Evolutionary conservation across 2,888 invertebrate species (phyloP), one percentile per base, ranked within the genome.

Genomic region (Cryptophagus acutangulus): DNA sequence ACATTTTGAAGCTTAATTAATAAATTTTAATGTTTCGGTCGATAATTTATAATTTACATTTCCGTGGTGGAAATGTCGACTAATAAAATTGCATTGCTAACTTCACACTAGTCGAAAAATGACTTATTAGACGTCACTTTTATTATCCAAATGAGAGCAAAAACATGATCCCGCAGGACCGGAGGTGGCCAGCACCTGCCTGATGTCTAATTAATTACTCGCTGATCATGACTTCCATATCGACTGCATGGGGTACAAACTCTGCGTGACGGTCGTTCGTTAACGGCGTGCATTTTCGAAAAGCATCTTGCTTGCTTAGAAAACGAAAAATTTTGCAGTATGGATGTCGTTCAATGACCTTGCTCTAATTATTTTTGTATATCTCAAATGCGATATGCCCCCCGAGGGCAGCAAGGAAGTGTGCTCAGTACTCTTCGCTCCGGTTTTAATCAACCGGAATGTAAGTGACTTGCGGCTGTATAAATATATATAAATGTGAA

Each of bases 171-270:
- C n/a, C n/a, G 43, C 39, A 13, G 20, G 20, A 5, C 52, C 40
- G 40, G 40, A 54, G 53, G 56, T 51, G 53, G 48, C 45, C 56
- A 52, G 57, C 58, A 59, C 57, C 59, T 59, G 59, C 56, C 51
- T 52, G 52, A 52, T 51, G 52, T 40, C 50, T 58, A 58, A 59
- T 59, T 59, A 59, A 59, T 59, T 59, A 58, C 48, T 26, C 42
- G 46, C 41, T 44, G 53, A 51, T 57, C 58, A 57, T 58, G 57
- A 54, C 55, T 58, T 53, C 55, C 51, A 56, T 50, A 49, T 51
- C 50, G 51, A 41, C 49, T 50, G 48, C 52, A 49, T 50, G 52
- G 51, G 5, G 20, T 9, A 20, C 54, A 54, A 49, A 49, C 48
- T 51, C 49, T 53, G 51, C 56, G 56, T 56, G 56, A 54, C 49